These are phyloP conservation scores for Yponomeuta plumbellus DNA, from an alignment of 2,888 invertebrate species.

Conservation along the genomic window DNA sequence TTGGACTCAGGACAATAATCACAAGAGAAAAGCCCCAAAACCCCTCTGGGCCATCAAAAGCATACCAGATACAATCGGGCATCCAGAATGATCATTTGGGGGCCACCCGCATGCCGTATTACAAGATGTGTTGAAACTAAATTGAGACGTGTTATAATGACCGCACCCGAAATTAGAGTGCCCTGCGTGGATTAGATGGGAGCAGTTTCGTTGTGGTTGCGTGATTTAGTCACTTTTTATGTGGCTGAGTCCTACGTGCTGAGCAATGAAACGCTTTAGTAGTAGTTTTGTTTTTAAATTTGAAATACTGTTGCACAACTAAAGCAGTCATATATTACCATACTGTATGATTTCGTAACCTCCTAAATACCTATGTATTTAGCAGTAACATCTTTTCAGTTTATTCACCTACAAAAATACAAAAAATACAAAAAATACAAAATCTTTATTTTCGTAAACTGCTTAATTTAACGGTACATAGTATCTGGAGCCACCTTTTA, in stretches of 20 bases:
- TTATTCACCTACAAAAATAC: too few relatives aligned
- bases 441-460: too few relatives aligned
- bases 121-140: constrained; percentile 63
- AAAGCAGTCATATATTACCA: too few relatives aligned
- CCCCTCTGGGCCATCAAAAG: neutral
- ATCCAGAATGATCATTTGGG: constrained; percentile 3
- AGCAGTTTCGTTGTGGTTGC: constrained; percentile 32
- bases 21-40: neutral
- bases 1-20: neutral
- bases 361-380: too few relatives aligned
- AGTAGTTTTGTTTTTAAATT: too few relatives aligned
- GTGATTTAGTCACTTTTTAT: constrained; percentile 26
- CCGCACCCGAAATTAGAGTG: constrained; percentile 53
- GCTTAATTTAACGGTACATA: too few relatives aligned
- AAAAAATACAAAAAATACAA: too few relatives aligned
- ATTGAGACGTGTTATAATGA: constrained; percentile 74
- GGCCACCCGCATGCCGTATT: constrained; percentile 66
- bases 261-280: too few relatives aligned
- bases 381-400: too few relatives aligned
- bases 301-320: too few relatives aligned
- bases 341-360: too few relatives aligned
- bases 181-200: constrained; percentile 21
- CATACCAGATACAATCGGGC: neutral
- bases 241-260: neutral
- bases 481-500: too few relatives aligned